Evolutionary conservation across 2,888 invertebrate genomes (phyloP), one percentile per base, ranked within the genome.

Genomic region (Ennomos erosarius): DNA sequence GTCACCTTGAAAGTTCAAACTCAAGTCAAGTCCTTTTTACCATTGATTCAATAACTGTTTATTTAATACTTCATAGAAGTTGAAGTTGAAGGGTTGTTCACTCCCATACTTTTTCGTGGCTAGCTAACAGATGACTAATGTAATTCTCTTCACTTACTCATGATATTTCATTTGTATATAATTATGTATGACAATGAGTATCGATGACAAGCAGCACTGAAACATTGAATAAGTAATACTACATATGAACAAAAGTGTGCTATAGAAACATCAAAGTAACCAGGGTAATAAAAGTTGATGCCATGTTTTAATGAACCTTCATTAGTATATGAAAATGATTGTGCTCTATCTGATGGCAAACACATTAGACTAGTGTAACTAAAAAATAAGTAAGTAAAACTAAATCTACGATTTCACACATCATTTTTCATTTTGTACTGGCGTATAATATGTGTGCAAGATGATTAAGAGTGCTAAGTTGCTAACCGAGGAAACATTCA

Each of bases 91-190:
- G 26, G 55, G 26, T 55, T 74, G 73, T 73, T 57, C 59, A 62
- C 75, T 79, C 73, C 70, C 74, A 76, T 68, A 69, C 69, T 55
- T 63, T 71, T 55, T 56, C 63, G 54, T 50, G 59, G 48, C 40
- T 65, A 59, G 35, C 37, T 55, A 65, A 63, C 55, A 49, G 54
- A 57, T 75, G 69, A 73, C 65, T 70, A 69, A 70, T 58, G 42
- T 59, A 13, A 46, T 55, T 53, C 71, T 35, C 59, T 26, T 26
- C 26, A 26, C 62, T 68, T 71, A 76, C 74, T 72, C 49, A 75
- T 52, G 53, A 37, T 43, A 16, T 55, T 62, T 54, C 52, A 65
- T 62, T 62, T 69, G 53, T 66, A 59, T 49, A 56, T 69, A 65
- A 26, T 26, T 26, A 26, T 26, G 26, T 6, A 26, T 4, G 26